Evolutionary conservation across 2,113 vertebrate genomes (phyloP), one percentile per base, ranked within the genome.

Genomic region (Aspiorhynchus laticeps): DNA sequence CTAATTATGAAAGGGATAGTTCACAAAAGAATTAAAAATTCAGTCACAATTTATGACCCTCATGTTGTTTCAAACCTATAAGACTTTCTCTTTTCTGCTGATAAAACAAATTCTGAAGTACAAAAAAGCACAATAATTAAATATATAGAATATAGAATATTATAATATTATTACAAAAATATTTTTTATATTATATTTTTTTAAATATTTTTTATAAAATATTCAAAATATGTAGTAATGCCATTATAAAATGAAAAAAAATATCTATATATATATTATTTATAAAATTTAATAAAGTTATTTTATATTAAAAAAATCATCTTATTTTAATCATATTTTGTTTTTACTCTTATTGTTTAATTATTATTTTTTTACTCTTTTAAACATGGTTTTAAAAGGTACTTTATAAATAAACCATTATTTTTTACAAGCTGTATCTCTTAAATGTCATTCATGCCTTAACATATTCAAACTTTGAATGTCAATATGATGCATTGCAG

Each of bases 1-100:
- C 14, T 90, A 91, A 67, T 33, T 67, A 67, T 31, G 15, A 36
- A 36, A 38, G 8, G 67, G 17, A 71, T 1, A 21, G 17, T 69
- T 69, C 63, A 31, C 63, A 6, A 14, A 31, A 28, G 15, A 26
- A 7, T 7, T 1, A 21, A 21, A 53, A 53, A 53, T 53, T 7
- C 53, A 2, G 53, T 8, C 53, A 59, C 21, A 59, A 59, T 24
- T 10, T 10, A 59, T 8, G 53, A 7, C 56, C 19, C 56, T 59
- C 21, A 9, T 59, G 21, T 59, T 53, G 51, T 59, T 59, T 24
- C 7, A 59, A 24, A 59, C 7, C 7, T 24, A 0, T 56, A 56
- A 8, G 53, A 59, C 53, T 56, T 21, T 56, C 53, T 56, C 53
- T 56, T 56, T 56, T 21, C 53, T 56, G 19, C 19, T 56, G 12